phyloP scores from a whole-genome alignment of 2,113 vertebrate species.

The Crotalus viridis region DNA sequence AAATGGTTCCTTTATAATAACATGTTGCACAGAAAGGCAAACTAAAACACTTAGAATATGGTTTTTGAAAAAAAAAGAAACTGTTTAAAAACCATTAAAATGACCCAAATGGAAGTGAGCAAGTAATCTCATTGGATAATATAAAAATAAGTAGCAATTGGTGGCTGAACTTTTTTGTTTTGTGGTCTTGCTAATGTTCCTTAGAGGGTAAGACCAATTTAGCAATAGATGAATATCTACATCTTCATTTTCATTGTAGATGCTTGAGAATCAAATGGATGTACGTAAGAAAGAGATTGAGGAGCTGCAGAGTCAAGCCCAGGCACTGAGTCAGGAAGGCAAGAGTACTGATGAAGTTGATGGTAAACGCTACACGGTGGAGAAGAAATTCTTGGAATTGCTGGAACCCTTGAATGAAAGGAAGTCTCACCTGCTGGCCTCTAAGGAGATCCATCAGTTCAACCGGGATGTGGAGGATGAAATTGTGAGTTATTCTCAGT shows the following conservation, averaged over 20 bases:
- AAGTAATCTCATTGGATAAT: not conserved
- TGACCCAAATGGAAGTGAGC: not conserved
- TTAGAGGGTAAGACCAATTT: not conserved
- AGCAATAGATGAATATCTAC: not conserved
- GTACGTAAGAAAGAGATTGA: slow-evolving; percentile 94
- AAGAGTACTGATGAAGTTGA: slow-evolving; percentile 91
- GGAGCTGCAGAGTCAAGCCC: slow-evolving; percentile 90
- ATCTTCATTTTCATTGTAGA: slow-evolving; percentile 67
- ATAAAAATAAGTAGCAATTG: not conserved
- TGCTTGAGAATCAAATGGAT: slow-evolving; percentile 97
- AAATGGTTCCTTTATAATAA: not conserved
- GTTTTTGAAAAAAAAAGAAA: not conserved
- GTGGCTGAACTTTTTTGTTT: not conserved
- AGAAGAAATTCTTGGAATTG: slow-evolving; percentile 87
- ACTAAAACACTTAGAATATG: not conserved
- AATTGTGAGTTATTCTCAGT: slow-evolving; percentile 73
- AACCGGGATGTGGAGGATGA: slow-evolving; percentile 94
- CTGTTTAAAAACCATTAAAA: not conserved
- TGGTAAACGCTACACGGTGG: slow-evolving; percentile 81
- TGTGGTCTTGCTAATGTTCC: not conserved
- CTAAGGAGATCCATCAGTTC: slow-evolving; percentile 94
- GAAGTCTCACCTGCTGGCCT: slow-evolving; percentile 86
- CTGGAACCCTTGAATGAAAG: slow-evolving; percentile 84
- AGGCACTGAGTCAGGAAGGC: slow-evolving; percentile 88
- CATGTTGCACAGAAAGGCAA: not conserved